Conservation (phyloP, 2,797 vertebrate species). For the Apodemus agrarius region DNA sequence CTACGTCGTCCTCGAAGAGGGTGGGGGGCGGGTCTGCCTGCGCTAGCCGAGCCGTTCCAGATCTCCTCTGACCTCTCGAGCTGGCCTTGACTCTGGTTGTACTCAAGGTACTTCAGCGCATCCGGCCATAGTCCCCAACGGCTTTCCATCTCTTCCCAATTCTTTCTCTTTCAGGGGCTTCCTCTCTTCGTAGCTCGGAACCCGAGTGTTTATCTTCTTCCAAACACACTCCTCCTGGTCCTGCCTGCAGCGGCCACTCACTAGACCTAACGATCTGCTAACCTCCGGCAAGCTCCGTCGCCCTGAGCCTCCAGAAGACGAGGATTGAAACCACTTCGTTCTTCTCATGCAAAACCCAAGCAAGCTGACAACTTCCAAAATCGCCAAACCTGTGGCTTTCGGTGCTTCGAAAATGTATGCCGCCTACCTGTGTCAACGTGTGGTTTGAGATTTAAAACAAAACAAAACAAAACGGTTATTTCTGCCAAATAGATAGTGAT, state of each 20-base stretch:
- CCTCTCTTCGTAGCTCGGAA: not conserved
- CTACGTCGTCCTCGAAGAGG: not conserved
- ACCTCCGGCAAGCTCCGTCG: not conserved
- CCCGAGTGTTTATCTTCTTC: fast-evolving
- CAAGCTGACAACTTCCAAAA: not conserved
- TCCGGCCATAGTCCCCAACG: not conserved
- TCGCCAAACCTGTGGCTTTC: not conserved
- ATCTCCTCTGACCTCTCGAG: not conserved
- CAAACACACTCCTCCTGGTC: not conserved
- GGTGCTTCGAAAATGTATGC: not conserved
- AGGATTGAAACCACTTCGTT: not conserved
- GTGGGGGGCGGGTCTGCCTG: not conserved
- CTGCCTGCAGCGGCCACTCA: not conserved
- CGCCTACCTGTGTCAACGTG: not conserved
- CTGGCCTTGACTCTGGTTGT: not conserved
- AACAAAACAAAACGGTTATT: not conserved
- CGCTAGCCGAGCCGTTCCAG: fast-evolving
- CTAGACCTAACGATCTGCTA: not conserved
- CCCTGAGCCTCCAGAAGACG: not conserved
- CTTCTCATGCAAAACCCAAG: not conserved
- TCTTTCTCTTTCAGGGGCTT: not conserved
- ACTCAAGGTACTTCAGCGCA: not conserved
- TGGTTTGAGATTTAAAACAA: not conserved
- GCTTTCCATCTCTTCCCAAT: not conserved
- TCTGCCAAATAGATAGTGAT: not conserved